Evolutionary conservation across 2,113 vertebrate genomes (phyloP).

Genomic region (Thymallus thymallus): DNA sequence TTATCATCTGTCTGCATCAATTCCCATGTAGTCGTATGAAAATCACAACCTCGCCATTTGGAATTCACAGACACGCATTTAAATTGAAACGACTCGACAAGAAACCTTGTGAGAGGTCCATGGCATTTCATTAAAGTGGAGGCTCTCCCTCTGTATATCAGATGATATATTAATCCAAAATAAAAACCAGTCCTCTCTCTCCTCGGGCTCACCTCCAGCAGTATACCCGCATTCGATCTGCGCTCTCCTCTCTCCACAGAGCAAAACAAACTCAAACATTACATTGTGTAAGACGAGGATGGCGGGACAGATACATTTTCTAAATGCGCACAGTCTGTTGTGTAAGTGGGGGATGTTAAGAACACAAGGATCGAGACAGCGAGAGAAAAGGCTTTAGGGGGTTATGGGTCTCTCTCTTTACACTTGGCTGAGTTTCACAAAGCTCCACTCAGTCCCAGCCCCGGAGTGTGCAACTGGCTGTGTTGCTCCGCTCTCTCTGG

Average conservation of each 20-base stretch:
- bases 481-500: constrained; percentile 12
- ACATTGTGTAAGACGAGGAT: background rate
- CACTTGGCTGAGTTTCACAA: constrained; percentile 48
- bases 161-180: too few relatives aligned
- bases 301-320: background rate
- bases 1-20: too few relatives aligned
- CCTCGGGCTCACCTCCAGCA: background rate
- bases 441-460: constrained; percentile 31
- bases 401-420: constrained; percentile 38
- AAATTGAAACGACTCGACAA: too few relatives aligned
- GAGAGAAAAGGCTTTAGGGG: constrained; percentile 3
- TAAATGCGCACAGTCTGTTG: constrained; percentile 16
- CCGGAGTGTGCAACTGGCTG: constrained; percentile 22
- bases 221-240: background rate
- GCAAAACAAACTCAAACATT: background rate
- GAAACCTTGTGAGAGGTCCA: too few relatives aligned
- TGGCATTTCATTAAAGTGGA: too few relatives aligned
- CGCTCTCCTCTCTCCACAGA: background rate
- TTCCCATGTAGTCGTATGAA: too few relatives aligned
- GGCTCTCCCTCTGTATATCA: too few relatives aligned
- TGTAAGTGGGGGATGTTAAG: background rate
- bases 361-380: constrained; percentile 7
- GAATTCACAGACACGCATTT: too few relatives aligned
- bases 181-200: background rate
- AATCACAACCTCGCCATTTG: too few relatives aligned